Percentiles rank a stretch among this genome's conserved stretches.
Conservation (phyloP, 2,797 vertebrate genomes). For the Artibeus jamaicensis region DNA sequence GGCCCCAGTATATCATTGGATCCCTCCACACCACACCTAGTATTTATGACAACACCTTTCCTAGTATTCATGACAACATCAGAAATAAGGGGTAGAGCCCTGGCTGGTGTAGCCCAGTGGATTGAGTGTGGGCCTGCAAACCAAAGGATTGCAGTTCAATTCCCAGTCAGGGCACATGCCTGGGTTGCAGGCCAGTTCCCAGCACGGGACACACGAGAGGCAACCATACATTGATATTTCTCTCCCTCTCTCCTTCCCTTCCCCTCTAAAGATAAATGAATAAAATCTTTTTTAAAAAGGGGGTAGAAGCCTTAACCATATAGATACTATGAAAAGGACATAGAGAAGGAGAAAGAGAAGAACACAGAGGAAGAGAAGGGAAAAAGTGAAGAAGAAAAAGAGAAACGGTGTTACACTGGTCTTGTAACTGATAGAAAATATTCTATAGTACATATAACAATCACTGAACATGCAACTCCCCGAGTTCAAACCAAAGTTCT, state of each 20-base stretch:
- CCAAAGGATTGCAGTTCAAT: too few species aligned
- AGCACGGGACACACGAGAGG: too few species aligned
- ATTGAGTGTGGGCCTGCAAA: too few species aligned
- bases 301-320: background rate
- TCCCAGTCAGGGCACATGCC: too few species aligned
- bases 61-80: background rate
- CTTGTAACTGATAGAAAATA: background rate
- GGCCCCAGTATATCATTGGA: background rate
- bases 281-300: too few species aligned
- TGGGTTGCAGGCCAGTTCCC: too few species aligned
- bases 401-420: background rate
- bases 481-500: background rate
- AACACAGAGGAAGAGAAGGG: background rate
- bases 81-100: background rate
- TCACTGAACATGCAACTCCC: background rate
- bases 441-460: fast-evolving
- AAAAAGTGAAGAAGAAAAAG: background rate
- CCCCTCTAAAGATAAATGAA: too few species aligned
- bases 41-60: too few species aligned
- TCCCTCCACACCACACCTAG: background rate
- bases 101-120: too few species aligned
- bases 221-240: too few species aligned
- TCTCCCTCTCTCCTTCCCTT: too few species aligned
- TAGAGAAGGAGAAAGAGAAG: background rate
- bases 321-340: background rate